These are phyloP conservation scores for Mongoloraphidia duomilia DNA, from an alignment of 2,888 invertebrate species.

Conservation along the genomic window DNA sequence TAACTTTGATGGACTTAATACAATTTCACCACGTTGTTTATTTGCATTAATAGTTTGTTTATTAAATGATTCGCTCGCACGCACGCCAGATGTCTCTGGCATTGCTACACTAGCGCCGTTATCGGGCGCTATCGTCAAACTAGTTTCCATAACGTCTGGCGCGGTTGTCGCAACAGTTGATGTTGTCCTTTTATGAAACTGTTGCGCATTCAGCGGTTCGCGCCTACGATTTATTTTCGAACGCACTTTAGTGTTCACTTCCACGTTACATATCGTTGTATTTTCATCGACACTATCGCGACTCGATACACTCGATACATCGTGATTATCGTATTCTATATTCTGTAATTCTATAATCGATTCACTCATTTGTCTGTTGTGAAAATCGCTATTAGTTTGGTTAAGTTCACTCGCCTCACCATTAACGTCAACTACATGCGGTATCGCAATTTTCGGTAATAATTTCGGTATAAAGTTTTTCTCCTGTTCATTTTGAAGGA, in stretches of 20 bases:
- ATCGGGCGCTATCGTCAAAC: constrained; percentile 1
- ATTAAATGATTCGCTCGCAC: background rate
- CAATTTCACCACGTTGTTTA: constrained; percentile 42
- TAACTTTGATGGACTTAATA: constrained; percentile 48
- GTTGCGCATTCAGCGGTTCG: constrained; percentile 3
- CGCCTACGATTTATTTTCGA: constrained; percentile 5
- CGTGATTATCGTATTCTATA: constrained; percentile 23
- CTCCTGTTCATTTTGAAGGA: constrained; percentile 33
- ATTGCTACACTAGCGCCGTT: background rate
- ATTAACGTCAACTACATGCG: constrained; percentile 17
- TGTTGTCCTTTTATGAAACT: too few species aligned
- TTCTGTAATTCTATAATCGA: constrained; percentile 28
- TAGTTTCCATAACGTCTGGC: constrained; percentile 1
- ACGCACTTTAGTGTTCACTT: background rate
- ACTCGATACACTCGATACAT: constrained; percentile 23
- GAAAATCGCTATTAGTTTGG: constrained; percentile 8
- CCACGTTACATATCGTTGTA: background rate
- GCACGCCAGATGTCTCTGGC: background rate
- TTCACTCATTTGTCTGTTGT: constrained; percentile 3
- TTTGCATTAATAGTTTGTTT: constrained; percentile 16
- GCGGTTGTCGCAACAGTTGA: too few species aligned
- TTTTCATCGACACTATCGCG: background rate
- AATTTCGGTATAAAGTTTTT: constrained; percentile 15
- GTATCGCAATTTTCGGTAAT: constrained; percentile 26
- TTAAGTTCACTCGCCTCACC: constrained; percentile 5